These are phyloP conservation scores for Cerceris ruficornis DNA, from an alignment of 2,888 invertebrate genomes.

Conservation along the genomic window DNA sequence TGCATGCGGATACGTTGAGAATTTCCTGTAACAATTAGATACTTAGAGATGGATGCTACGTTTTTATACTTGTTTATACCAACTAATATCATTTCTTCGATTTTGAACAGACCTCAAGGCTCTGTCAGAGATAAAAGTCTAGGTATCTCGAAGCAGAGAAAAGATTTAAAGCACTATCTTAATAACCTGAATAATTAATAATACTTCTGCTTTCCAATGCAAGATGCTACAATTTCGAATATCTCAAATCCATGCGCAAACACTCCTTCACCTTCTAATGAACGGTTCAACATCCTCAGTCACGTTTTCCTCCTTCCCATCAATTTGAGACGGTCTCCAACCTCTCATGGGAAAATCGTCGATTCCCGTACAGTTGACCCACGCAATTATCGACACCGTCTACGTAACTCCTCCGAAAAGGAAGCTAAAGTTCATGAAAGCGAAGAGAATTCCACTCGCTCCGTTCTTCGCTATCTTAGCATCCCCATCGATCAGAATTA, in stretches of 20 bases:
- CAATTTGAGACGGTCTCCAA: slow-evolving; percentile 15
- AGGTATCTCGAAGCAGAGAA: too few species aligned
- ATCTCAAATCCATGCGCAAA: background rate
- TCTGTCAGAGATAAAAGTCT: too few species aligned
- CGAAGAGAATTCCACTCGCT: background rate
- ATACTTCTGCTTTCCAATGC: background rate
- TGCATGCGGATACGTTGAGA: too few species aligned
- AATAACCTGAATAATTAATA: background rate
- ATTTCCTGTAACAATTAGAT: too few species aligned
- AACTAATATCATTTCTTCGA: too few species aligned
- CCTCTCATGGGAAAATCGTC: background rate
- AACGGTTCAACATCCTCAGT: slow-evolving; percentile 25
- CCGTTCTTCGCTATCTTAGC: too few species aligned
- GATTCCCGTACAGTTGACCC: slow-evolving; percentile 25
- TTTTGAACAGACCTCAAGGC: too few species aligned
- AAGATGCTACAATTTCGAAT: background rate
- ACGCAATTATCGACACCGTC: slow-evolving; percentile 30
- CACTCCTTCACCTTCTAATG: slow-evolving; percentile 31
- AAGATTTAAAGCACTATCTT: too few species aligned
- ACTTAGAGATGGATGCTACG: too few species aligned
- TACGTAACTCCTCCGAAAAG: background rate
- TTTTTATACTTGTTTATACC: too few species aligned
- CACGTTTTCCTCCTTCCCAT: slow-evolving; percentile 41
- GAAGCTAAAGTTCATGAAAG: background rate
- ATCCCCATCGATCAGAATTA: too few species aligned